Evolutionary conservation across 2,888 invertebrate species (phyloP), one percentile per base, ranked within the genome.

Genomic region (Calliopum simillimum): DNA sequence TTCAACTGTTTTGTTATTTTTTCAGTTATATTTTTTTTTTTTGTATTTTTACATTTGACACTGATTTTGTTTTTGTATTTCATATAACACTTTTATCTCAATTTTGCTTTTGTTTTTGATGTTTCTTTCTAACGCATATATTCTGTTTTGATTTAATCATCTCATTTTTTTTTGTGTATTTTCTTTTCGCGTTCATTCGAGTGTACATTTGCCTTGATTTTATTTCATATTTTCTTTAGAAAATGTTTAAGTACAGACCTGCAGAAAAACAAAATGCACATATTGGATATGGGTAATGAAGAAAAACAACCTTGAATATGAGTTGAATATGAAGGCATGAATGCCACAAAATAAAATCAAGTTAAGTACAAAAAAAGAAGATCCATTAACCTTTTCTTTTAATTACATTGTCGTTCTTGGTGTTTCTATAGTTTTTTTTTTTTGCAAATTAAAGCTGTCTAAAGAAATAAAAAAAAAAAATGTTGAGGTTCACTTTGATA

Each of bases 371-470:
- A 80, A 77, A 76, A n/a, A 81, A 80, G 77, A n/a, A 81, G 81
- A 79, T 80, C 78, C 81, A 80, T 80, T 81, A 80, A 80, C 79
- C 76, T 80, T 51, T 65, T n/a, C n/a, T n/a, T n/a, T n/a, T n/a
- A n/a, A n/a, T n/a, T n/a, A n/a, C n/a, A n/a, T n/a, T n/a, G n/a
- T 33, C 44, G 6, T 25, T 23, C 33, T 46, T 59, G 14, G 55
- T 33, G 53, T 44, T 4, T 16, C 44, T 44, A 5, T 3, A n/a
- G n/a, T 6, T 43, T 62, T 47, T 41, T 68, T 25, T 23, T n/a
- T n/a, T n/a, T n/a, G 73, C 70, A 76, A 65, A 73, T 63, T 73
- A 23, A 23, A 11, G 23, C 11, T n/a, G n/a, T n/a, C n/a, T n/a
- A n/a, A n/a, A n/a, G n/a, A n/a, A n/a, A n/a, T n/a, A n/a, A n/a